Conservation (phyloP, 2,888 invertebrate genomes). For the Tenthredo scrophulariae region DNA sequence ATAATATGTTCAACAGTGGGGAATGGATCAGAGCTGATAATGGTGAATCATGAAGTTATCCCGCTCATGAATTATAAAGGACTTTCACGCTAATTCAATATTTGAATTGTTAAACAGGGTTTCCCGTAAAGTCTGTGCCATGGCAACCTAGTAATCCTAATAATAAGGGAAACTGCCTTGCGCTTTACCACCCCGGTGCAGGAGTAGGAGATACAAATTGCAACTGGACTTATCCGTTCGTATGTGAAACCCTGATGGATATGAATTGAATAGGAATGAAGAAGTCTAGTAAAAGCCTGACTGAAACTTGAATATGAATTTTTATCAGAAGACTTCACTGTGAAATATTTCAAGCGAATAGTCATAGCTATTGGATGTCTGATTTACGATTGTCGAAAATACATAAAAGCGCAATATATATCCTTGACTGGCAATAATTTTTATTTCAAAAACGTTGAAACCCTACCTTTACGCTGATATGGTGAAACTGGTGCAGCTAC, state of each 20-base stretch:
- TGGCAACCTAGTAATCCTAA: not conserved
- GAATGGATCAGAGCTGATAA: slow-evolving; percentile 26
- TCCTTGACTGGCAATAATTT: not conserved
- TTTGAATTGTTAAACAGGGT: not conserved
- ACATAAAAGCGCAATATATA: too few relatives aligned
- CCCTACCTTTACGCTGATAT: slow-evolving; percentile 47
- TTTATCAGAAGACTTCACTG: not conserved
- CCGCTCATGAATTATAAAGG: not conserved
- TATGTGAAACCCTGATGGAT: not conserved
- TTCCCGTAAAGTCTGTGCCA: not conserved
- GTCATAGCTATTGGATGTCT: not conserved
- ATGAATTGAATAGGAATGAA: not conserved
- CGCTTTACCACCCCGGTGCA: not conserved
- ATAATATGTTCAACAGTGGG: not conserved
- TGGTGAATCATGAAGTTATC: not conserved
- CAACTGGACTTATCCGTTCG: not conserved
- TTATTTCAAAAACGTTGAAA: not conserved
- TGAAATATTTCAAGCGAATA: not conserved
- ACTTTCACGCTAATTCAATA: not conserved
- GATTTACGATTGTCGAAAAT: not conserved
- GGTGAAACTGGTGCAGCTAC: slow-evolving; percentile 52
- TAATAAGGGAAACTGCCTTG: not conserved
- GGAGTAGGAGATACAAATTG: not conserved
- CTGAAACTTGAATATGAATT: not conserved
- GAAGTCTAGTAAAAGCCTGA: not conserved